Conservation (phyloP, 2,888 invertebrate genomes). For the Dermolepida albohirtum region DNA sequence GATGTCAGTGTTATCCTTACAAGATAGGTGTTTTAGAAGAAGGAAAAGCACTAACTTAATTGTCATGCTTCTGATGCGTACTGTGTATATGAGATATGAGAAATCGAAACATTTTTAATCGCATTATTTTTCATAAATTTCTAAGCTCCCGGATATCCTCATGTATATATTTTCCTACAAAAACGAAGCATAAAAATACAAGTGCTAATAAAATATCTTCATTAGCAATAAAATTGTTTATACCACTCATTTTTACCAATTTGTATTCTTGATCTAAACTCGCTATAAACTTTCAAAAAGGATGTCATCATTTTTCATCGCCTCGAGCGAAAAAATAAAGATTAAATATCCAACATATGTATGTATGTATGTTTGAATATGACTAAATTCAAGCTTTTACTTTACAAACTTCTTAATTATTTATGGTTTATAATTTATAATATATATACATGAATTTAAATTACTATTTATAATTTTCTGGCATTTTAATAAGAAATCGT, state of each 20-base stretch:
- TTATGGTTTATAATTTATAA: too few relatives aligned
- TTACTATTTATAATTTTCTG: slow-evolving; percentile 9
- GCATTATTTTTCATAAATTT: neutral
- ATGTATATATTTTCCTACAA: slow-evolving; percentile 4
- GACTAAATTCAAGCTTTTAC: too few relatives aligned
- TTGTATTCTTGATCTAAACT: slow-evolving; percentile 22
- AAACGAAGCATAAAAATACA: slow-evolving; percentile 29
- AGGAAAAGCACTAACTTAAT: too few relatives aligned
- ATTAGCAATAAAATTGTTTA: slow-evolving; percentile 36
- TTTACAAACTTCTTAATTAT: too few relatives aligned
- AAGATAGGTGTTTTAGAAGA: too few relatives aligned
- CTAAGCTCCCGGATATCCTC: neutral
- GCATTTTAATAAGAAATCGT: slow-evolving; percentile 24
- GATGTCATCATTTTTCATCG: neutral
- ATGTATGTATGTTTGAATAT: neutral
- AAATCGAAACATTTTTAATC: slow-evolving; percentile 1
- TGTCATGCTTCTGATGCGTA: too few relatives aligned
- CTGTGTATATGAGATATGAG: too few relatives aligned
- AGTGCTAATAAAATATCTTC: slow-evolving; percentile 30
- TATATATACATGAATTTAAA: neutral
- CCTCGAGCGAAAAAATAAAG: too few relatives aligned
- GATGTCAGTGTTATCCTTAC: too few relatives aligned
- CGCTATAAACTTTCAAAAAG: slow-evolving; percentile 8
- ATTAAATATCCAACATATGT: too few relatives aligned
- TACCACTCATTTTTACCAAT: slow-evolving; percentile 27